Evolutionary conservation across 2,888 invertebrate genomes (phyloP).

Genomic region (Drosophila incognita): DNA sequence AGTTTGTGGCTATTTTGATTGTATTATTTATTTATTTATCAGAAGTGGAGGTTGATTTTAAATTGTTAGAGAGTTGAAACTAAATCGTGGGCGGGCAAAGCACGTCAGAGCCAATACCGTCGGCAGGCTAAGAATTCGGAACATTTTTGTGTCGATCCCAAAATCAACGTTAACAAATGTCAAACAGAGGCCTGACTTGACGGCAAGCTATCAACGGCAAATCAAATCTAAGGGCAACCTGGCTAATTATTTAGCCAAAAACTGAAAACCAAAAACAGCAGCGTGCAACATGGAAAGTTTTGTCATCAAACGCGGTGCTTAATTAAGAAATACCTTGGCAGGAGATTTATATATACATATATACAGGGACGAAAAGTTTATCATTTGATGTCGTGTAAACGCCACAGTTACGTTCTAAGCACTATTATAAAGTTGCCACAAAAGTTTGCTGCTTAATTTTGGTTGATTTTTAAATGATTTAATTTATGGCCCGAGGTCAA

Average conservation of each 20-base stretch:
- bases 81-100: neutral
- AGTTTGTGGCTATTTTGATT: neutral
- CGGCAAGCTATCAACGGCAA: slow-evolving; percentile 24
- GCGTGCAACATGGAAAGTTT: slow-evolving; percentile 55
- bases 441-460: slow-evolving; percentile 70
- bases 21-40: neutral
- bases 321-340: slow-evolving; percentile 45
- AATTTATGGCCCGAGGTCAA: slow-evolving; percentile 54
- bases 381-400: slow-evolving; percentile 75
- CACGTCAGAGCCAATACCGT: slow-evolving; percentile 3
- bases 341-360: neutral
- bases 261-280: slow-evolving; percentile 22
- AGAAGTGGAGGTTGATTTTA: no score
- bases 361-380: slow-evolving; percentile 57
- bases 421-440: slow-evolving; percentile 47
- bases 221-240: slow-evolving; percentile 5
- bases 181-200: slow-evolving; percentile 23
- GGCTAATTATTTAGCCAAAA: slow-evolving; percentile 57
- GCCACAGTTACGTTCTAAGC: slow-evolving; percentile 60
- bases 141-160: neutral
- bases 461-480: slow-evolving; percentile 78
- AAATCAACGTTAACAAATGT: slow-evolving; percentile 38
- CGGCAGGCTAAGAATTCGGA: slow-evolving; percentile 8
- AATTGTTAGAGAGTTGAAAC: neutral
- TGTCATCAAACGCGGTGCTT: slow-evolving; percentile 52